A percentile compares a stretch with the other conserved stretches of the same genome.
phyloP scores from a whole-genome alignment of 2,797 vertebrate genomes.

The Columba guinea region DNA sequence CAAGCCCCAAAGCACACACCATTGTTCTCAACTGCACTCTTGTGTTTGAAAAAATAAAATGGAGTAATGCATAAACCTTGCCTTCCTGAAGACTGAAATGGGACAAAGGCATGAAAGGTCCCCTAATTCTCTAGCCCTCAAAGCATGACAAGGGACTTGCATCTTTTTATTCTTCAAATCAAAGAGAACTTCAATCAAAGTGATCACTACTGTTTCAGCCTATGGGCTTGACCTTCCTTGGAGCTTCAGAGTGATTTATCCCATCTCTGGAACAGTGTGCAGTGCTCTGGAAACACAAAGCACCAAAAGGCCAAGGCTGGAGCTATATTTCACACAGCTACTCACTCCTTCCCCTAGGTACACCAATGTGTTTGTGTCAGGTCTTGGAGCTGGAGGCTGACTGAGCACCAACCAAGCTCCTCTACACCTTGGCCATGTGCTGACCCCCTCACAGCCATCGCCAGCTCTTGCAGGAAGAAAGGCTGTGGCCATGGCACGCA shows the following conservation, averaged over 20 bases:
- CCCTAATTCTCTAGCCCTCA: conserved; percentile 17
- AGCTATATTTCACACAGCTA: background rate
- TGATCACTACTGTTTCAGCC: conserved; percentile 27
- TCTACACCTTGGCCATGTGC: accelerated
- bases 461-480: background rate
- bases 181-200: conserved; percentile 41
- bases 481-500: background rate
- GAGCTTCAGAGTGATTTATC: background rate
- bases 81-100: conserved; percentile 4
- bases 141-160: background rate
- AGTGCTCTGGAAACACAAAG: conserved; percentile 6
- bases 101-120: background rate
- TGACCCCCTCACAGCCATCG: accelerated
- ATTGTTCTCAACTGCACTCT: background rate
- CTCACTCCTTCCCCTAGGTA: background rate
- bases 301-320: accelerated
- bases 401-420: background rate
- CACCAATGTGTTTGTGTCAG: background rate
- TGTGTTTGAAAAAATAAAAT: background rate
- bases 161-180: conserved; percentile 38
- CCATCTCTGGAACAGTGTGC: background rate
- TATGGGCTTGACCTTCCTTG: background rate
- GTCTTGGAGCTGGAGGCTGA: background rate
- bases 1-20: background rate
- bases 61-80: background rate